Evolutionary conservation across 2,888 invertebrate genomes (phyloP), one percentile per base, ranked within the genome.

Genomic region (Agrochola lychnidis): DNA sequence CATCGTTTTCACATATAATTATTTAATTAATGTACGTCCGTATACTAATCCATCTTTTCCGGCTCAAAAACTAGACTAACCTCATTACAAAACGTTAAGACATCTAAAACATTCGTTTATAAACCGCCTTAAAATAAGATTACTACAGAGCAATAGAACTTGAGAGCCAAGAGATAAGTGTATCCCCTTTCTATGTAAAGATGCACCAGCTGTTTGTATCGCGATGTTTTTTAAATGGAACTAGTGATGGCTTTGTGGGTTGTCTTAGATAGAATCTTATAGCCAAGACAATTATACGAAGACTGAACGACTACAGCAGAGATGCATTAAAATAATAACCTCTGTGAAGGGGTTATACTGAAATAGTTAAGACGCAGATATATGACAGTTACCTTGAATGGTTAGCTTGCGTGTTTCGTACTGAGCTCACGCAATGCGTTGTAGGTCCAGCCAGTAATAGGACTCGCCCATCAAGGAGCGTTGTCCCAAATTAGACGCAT

Each of bases 171-270:
- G 64, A 76, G 82, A 85, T 85, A 73, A 76, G 67, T 61, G 57
- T 56, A 68, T 63, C 51, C 16, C 3, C 19, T 63, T 63, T 73
- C 1, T 71, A 51, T 45, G 4, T 72, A 70, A 70, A 78, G 30
- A 85, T 62, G 53, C 76, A 76, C 36, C 82, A 81, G 82, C 72
- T 85, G 85, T 12, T n/a, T 57, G 64, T n/a, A 48, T 42, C 57
- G 51, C 4, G 4, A 45, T 4, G 6, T 42, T 51, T 61, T 48
- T 61, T 63, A 70, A 82, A 84, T 74, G 40, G 51, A 81, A 73
- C 67, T 25, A 22, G n/a, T 53, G 7, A 67, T 40, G 30, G 48
- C 0, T 25, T 53, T 77, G 2, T 14, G 0, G 1, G 22, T 10
- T 12, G 42, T 40, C 22, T 9, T 14, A 42, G 36, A 73, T 12